Evolutionary conservation across 1,140 invertebrate species (phyloP), one percentile per base, ranked within the genome.

Genomic region (Hestina assimilis): DNA sequence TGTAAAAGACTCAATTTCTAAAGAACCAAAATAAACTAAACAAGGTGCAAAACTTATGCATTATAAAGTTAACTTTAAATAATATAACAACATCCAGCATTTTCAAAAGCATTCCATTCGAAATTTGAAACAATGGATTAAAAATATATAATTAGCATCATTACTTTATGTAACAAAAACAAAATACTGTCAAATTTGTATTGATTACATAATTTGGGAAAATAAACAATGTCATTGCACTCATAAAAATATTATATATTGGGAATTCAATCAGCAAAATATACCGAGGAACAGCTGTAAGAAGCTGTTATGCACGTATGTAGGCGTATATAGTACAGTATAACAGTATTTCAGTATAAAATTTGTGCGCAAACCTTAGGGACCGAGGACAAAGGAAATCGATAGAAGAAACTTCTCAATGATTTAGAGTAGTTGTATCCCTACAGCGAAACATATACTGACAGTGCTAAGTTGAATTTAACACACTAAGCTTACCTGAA

Each of bases 371-470:
- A 43, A 60, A 61, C 56, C 67, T 61, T 68, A 70, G 57, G 60
- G 64, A 67, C 54, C 75, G 77, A 87, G 84, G 83, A 87, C 84
- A 87, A 87, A 87, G 84, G 79, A 87, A 87, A 87, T 86, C 83
- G 79, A 87, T 86, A 72, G 68, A 69, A 69, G 50, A 45, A 40
- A 67, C 24, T 40, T 54, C 54, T 57, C 55, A 33, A 43, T 29
- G 20, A 47, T 9, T 43, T 51, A 35, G 21, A 54, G 51, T 62
- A 24, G 41, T 47, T 35, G 19, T 53, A 38, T 17, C 11, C 11
- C 19, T 23, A 17, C 21, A n/a, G n/a, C n/a, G n/a, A n/a, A n/a
- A n/a, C n/a, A n/a, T n/a, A n/a, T n/a, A n/a, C n/a, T n/a, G n/a
- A n/a, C n/a, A n/a, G n/a, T n/a, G n/a, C n/a, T n/a, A n/a, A 50